Evolutionary conservation across 2,113 vertebrate species (phyloP), one percentile per base, ranked within the genome.

Genomic region (Campylomormyrus numenius): DNA sequence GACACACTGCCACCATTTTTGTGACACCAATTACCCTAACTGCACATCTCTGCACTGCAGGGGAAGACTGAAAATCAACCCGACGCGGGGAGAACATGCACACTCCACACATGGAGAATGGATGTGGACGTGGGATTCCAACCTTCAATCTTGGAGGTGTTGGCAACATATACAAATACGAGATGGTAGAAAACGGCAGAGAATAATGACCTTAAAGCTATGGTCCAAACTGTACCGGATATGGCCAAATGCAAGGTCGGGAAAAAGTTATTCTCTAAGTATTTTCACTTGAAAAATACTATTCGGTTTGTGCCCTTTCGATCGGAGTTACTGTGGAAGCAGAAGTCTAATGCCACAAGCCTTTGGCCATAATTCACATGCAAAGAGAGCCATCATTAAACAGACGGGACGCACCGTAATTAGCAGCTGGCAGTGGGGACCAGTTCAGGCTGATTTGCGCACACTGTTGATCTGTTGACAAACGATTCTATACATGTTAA

Each of bases 391-490:
- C 94, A 95, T 96, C 96, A 94, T 96, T 96, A 97, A 83, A 97
- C 96, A 97, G 96, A 95, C 96, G 94, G 94, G 96, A 95, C 96
- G 96, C 96, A 96, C 96, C 95, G 95, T 97, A 97, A 97, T 97
- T 97, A 97, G 97, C 96, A 96, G 96, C 95, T 97, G 96, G 96
- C 97, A 96, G 96, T 95, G 94, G 95, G 95, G 96, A 96, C 96
- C 96, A 96, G 96, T 97, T 97, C 96, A 96, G 96, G 96, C 96
- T 95, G 96, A 97, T 97, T 97, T 97, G 96, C 96, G 97, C 97
- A 97, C 96, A 96, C 97, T 97, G 96, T 96, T 97, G 96, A 96
- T 96, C 96, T 97, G 96, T 97, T 97, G 97, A 97, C 97, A 97
- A 97, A 96, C 96, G 96, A 96, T 95, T 96, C 96, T 96, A 96